A percentile compares a stretch with the other conserved stretches of the same genome.
Conservation (phyloP, 2,888 invertebrate genomes). For the Galerucella calmariensis region DNA sequence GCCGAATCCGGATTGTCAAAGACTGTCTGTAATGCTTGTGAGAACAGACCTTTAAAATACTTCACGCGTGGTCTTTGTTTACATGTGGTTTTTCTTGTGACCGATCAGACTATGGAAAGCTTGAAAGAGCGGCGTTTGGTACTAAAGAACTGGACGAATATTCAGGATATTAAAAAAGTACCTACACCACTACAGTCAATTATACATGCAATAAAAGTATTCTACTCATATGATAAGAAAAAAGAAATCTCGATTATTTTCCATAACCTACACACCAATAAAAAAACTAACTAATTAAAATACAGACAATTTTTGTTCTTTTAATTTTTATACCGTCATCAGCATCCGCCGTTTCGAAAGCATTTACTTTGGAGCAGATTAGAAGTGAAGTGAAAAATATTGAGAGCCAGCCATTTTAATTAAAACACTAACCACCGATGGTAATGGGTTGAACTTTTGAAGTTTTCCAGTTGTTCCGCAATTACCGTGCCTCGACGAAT, state of each 20-base stretch:
- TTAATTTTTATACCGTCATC: constrained; percentile 51
- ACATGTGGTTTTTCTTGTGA: too few species aligned
- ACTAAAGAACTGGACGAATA: too few species aligned
- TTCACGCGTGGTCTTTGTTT: too few species aligned
- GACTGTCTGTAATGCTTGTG: too few species aligned
- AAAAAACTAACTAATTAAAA: constrained; percentile 7
- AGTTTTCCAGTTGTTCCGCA: constrained; percentile 41
- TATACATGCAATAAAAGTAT: too few species aligned
- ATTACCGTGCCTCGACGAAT: constrained; percentile 33
- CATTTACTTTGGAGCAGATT: constrained; percentile 58
- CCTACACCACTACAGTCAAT: too few species aligned
- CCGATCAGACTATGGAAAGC: too few species aligned
- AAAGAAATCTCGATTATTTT: neutral
- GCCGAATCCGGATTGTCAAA: too few species aligned
- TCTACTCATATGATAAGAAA: neutral
- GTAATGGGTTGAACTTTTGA: constrained; percentile 41
- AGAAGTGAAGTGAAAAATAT: constrained; percentile 64
- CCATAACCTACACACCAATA: neutral
- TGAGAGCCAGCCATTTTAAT: constrained; percentile 63
- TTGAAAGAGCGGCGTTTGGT: too few species aligned
- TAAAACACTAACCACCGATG: constrained; percentile 55
- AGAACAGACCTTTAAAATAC: too few species aligned
- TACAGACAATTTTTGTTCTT: constrained; percentile 35
- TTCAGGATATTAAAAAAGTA: too few species aligned
- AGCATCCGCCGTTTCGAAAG: constrained; percentile 51